Conservation (phyloP, 2,797 vertebrate species). For the Siniperca undulata region DNA sequence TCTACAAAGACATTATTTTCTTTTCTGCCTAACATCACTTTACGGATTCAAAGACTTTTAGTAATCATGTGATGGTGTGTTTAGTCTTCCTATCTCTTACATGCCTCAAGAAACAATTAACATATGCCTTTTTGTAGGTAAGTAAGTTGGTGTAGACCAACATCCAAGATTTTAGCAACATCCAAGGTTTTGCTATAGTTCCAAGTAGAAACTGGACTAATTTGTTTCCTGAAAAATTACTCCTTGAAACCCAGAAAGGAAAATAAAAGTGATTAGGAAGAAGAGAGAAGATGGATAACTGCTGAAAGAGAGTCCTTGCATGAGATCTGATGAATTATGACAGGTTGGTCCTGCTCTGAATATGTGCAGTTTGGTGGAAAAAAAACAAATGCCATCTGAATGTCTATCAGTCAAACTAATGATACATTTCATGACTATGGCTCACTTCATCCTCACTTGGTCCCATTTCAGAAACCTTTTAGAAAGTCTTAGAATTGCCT, state of each 20-base stretch:
- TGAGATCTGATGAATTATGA: slow-evolving; percentile 39
- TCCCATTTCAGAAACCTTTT: slow-evolving; percentile 21
- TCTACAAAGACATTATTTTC: slow-evolving; percentile 2
- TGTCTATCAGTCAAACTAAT: slow-evolving; percentile 27
- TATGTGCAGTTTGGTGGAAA: not conserved
- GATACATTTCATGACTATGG: not conserved
- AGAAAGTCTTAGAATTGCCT: not conserved
- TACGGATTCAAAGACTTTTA: not conserved
- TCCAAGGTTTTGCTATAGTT: not conserved
- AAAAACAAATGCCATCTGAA: slow-evolving; percentile 6
- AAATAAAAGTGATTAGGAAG: slow-evolving; percentile 32
- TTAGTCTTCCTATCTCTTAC: not conserved
- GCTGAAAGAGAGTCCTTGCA: slow-evolving; percentile 18
- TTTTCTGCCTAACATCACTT: not conserved
- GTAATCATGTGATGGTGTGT: not conserved
- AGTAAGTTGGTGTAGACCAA: not conserved
- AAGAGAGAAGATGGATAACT: not conserved
- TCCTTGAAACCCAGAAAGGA: not conserved
- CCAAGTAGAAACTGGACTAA: not conserved
- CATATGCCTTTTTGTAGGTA: not conserved
- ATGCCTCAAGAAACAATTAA: not conserved
- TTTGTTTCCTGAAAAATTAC: slow-evolving; percentile 8
- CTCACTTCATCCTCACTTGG: slow-evolving; percentile 10
- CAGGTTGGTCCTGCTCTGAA: slow-evolving; percentile 17
- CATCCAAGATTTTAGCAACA: not conserved